Evolutionary conservation across 2,113 vertebrate species (phyloP), one percentile per base, ranked within the genome.

Genomic region (Sakesphorus luctuosus): DNA sequence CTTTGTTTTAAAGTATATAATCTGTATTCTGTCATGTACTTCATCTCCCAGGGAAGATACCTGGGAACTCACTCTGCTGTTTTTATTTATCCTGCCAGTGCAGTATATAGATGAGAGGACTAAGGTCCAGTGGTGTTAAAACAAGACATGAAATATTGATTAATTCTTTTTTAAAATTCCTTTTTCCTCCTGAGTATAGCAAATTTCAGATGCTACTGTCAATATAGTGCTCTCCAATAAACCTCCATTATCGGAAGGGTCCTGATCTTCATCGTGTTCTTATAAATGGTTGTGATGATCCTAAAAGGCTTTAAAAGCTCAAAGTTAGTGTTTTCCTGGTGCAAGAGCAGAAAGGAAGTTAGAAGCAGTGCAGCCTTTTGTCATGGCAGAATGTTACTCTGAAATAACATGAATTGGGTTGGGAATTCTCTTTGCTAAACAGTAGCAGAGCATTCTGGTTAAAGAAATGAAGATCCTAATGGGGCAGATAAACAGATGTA

Each of bases 71-170:
- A 93, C 79, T 97, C 84, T 89, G 89, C 93, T 97, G 73, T 95
- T 98, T 97, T 97, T 97, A 97, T 98, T 98, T 98, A 96, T 96
- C 92, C 92, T 98, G 91, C 86, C 90, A 97, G 78, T 92, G 47
- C 79, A 93, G 80, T 97, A 72, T 98, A 97, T 96, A 96, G 95
- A 97, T 97, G 97, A 97, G 92, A 97, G 85, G 95, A 93, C 80
- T 86, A 90, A 97, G 87, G 90, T 97, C 94, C 96, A 95, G 67
- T 87, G 79, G 90, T 97, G 90, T 97, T 98, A 97, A 98, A 98
- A 97, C 76, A 96, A 97, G 94, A 96, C 96, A 94, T 95, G 93
- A 97, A 97, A 96, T 97, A 97, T 97, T 96, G 97, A 98, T 97
- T 95, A 97, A 97, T 90, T 96, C 86, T 94, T 93, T 96, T 95